Evolutionary conservation across 2,113 vertebrate species (phyloP).

Genomic region (Genyomyrus donnyi): DNA sequence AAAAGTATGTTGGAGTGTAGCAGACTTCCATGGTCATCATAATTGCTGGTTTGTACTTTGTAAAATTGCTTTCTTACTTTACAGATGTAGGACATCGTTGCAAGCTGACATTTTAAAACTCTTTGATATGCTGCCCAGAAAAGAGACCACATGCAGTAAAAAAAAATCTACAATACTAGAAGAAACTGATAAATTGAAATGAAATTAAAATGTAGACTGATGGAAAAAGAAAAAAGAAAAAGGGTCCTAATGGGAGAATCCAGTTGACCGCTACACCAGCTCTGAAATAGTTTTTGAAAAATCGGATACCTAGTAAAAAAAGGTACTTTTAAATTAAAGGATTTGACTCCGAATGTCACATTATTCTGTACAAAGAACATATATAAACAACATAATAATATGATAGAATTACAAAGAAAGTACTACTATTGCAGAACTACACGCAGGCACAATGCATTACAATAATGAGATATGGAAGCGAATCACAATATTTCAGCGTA

Average conservation of each 20-base stretch:
- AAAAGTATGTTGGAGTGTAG: neutral
- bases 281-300: conserved; percentile 53
- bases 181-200: conserved; percentile 38
- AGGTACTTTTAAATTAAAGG: conserved; percentile 29
- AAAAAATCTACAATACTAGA: conserved; percentile 53
- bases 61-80: conserved; percentile 15
- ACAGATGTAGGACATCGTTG: conserved; percentile 37
- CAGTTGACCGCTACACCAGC: conserved; percentile 46
- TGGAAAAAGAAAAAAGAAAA: conserved; percentile 22
- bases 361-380: conserved; percentile 25
- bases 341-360: conserved; percentile 9
- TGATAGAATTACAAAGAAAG: neutral
- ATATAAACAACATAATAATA: conserved; percentile 3
- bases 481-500: neutral
- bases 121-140: conserved; percentile 43
- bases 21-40: neutral
- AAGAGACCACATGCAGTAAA: conserved; percentile 42
- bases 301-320: conserved; percentile 31
- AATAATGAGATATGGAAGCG: neutral
- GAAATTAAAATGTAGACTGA: conserved; percentile 17
- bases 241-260: conserved; percentile 46
- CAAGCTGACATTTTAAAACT: conserved; percentile 49
- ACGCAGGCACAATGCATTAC: conserved; percentile 3
- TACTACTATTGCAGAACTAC: neutral
- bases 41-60: conserved; percentile 29